Evolutionary conservation across 2,888 invertebrate species (phyloP).

Genomic region (Polymixis flavicincta): DNA sequence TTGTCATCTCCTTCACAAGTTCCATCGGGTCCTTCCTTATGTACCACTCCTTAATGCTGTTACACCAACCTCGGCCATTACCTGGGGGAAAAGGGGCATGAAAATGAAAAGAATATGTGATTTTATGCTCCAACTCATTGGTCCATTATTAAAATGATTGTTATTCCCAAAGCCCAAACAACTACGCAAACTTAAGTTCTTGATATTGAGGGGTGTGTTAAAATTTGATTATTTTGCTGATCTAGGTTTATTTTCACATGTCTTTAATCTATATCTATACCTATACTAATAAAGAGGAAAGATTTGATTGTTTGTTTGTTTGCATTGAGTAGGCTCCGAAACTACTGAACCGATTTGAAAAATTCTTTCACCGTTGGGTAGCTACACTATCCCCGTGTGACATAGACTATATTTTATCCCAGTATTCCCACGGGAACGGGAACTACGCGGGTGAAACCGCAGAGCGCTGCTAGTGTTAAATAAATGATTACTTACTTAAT

Average conservation of each 20-base stretch:
- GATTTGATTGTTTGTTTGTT: too few relatives aligned
- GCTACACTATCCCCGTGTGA: too few relatives aligned
- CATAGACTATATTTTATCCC: too few relatives aligned
- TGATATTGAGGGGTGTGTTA: not conserved
- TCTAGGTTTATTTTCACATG: not conserved
- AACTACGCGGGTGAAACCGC: too few relatives aligned
- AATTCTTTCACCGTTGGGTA: too few relatives aligned
- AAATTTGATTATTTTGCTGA: not conserved
- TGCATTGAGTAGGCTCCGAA: too few relatives aligned
- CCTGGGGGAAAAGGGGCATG: conserved; percentile 70
- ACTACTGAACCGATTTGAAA: too few relatives aligned
- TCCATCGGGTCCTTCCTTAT: conserved; percentile 90
- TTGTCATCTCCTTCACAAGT: conserved; percentile 92
- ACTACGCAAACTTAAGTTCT: not conserved
- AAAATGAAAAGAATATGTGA: not conserved
- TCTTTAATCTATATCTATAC: too few relatives aligned
- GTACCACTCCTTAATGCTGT: conserved; percentile 92
- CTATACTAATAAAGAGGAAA: too few relatives aligned
- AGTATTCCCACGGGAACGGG: too few relatives aligned
- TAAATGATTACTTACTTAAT: too few relatives aligned
- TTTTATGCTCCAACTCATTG: not conserved
- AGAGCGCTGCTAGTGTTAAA: too few relatives aligned
- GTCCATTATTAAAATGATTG: not conserved
- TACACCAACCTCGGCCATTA: conserved; percentile 92
- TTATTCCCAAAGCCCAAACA: not conserved